Conservation (phyloP, 2,113 vertebrate genomes). For the Sterrhoptilus dennistouni region DNA sequence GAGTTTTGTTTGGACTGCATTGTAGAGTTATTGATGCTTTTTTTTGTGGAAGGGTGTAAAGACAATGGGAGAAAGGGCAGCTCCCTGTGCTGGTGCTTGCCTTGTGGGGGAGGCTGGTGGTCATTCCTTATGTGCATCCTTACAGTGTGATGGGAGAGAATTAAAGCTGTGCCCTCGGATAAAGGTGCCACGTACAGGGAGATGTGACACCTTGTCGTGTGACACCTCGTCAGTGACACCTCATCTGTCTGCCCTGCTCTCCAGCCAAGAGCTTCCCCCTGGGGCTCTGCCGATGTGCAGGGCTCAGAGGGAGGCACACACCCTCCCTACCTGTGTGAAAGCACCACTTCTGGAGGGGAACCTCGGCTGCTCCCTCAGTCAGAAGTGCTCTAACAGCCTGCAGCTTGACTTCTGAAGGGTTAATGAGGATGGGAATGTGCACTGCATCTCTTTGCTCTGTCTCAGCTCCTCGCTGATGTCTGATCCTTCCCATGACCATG, state of each 20-base stretch:
- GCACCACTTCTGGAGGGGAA: neutral
- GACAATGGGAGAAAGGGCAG: neutral
- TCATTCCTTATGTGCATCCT: neutral
- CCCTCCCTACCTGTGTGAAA: neutral
- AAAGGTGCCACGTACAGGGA: neutral
- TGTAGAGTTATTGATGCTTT: neutral
- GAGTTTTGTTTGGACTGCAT: neutral
- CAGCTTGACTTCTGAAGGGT: neutral
- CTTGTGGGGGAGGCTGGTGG: neutral
- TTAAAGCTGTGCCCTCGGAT: neutral
- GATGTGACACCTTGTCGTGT: neutral
- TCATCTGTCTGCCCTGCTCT: neutral
- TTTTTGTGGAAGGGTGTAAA: neutral
- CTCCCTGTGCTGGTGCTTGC: neutral
- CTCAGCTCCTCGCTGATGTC: neutral
- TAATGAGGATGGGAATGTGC: neutral
- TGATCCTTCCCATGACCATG: neutral
- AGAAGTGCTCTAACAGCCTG: neutral
- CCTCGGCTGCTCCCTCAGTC: neutral
- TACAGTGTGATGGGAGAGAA: neutral
- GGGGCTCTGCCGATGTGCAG: neutral
- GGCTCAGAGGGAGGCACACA: neutral
- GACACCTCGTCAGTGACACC: neutral
- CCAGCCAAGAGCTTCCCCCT: neutral
- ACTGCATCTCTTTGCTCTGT: neutral